Evolutionary conservation across 2,113 vertebrate genomes (phyloP).

Genomic region (Boleophthalmus pectinirostris): DNA sequence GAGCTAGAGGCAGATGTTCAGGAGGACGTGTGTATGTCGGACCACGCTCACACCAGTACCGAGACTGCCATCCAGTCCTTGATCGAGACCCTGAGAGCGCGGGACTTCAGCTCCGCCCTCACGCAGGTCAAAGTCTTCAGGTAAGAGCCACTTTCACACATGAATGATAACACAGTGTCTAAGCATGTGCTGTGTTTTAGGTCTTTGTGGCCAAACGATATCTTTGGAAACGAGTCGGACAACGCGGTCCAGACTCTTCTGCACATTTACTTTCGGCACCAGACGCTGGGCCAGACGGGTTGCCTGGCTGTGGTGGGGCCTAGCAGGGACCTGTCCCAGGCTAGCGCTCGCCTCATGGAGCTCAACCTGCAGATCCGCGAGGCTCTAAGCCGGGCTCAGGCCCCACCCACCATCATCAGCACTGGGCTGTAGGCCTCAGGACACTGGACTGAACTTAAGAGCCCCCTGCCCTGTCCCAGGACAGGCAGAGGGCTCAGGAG

Average conservation of each 20-base stretch:
- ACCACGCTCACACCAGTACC: conserved; percentile 86
- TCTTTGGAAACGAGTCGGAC: conserved; percentile 91
- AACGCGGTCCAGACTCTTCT: conserved; percentile 90
- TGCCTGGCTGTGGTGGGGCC: conserved; percentile 91
- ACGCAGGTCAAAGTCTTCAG: conserved; percentile 94
- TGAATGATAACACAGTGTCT: neutral
- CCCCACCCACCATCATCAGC: conserved; percentile 75
- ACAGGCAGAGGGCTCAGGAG: conserved; percentile 25
- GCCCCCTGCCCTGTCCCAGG: conserved; percentile 21
- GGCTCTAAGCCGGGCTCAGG: conserved; percentile 87
- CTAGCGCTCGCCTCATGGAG: conserved; percentile 92
- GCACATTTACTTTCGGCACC: conserved; percentile 97
- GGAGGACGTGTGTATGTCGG: conserved; percentile 84
- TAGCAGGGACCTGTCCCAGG: conserved; percentile 91
- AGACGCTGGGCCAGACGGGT: conserved; percentile 93
- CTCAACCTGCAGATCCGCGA: conserved; percentile 96
- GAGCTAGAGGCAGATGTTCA: conserved; percentile 81
- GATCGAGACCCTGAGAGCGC: conserved; percentile 88
- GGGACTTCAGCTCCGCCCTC: conserved; percentile 88
- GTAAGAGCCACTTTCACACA: conserved; percentile 61
- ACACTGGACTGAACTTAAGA: conserved; percentile 33
- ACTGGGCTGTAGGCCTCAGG: conserved; percentile 77
- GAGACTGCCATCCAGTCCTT: conserved; percentile 95
- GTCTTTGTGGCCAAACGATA: conserved; percentile 93
- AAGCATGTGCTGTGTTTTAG: conserved; percentile 59